A percentile compares a stretch with the other conserved stretches of the same genome.
Evolutionary conservation across 2,113 vertebrate genomes (phyloP).

Genomic region (Morone saxatilis): DNA sequence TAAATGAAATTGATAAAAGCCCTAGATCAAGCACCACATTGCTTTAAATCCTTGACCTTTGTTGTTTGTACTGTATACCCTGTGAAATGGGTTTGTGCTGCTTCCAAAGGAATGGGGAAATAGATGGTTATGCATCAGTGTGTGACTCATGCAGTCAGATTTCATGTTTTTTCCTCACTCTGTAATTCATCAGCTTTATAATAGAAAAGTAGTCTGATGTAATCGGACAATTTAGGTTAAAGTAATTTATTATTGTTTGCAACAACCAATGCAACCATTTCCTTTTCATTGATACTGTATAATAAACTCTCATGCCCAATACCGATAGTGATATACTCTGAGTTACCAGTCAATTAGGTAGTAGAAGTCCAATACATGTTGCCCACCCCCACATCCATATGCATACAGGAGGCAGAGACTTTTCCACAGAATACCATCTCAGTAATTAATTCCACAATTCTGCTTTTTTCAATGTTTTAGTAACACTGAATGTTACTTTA

Average conservation of each 20-base stretch:
- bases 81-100: constrained; percentile 33
- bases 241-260: background rate
- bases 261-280: background rate
- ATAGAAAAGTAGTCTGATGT: background rate
- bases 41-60: constrained; percentile 36
- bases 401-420: no score
- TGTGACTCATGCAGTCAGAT: background rate
- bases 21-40: background rate
- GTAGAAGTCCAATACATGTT: no score
- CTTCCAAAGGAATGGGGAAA: background rate
- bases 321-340: background rate
- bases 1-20: constrained; percentile 30
- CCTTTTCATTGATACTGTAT: background rate
- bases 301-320: background rate
- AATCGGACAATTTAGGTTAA: background rate
- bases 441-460: no score
- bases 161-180: constrained; percentile 7
- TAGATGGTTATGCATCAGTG: background rate
- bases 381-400: no score
- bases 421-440: no score
- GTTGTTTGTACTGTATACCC: constrained; percentile 13
- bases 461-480: no score
- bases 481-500: no score
- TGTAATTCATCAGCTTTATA: background rate
- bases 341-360: background rate